Percentiles rank a stretch among this genome's conserved stretches.
These are phyloP conservation scores for Henricia sp. DNA, from an alignment of 53 echinoderm and acorn worm species.

Conservation along the genomic window DNA sequence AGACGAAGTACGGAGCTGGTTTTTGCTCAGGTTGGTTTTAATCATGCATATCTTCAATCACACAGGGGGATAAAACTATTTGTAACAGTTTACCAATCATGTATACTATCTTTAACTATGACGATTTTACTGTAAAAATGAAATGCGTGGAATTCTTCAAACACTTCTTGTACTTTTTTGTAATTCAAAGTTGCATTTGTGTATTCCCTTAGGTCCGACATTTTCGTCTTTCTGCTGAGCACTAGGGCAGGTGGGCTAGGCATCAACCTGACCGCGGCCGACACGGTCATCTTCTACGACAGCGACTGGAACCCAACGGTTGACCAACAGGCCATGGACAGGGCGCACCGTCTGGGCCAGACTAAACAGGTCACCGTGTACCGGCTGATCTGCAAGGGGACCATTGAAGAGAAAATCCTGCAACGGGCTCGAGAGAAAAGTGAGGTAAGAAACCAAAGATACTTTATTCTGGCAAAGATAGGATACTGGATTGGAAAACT, in stretches of 20 bases:
- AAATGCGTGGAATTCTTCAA: no score
- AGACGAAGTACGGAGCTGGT: no score
- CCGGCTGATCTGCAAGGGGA: slow-evolving; percentile 93
- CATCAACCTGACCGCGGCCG: slow-evolving; percentile 96
- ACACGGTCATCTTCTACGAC: slow-evolving; percentile 99
- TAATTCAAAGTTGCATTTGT: background rate
- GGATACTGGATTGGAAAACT: no score
- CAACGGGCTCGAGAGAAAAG: slow-evolving; percentile 96
- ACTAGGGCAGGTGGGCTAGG: slow-evolving; percentile 97
- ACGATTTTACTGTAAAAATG: no score
- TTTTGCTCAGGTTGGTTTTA: no score
- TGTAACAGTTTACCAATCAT: no score
- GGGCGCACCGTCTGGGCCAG: slow-evolving; percentile 97
- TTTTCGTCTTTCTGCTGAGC: slow-evolving; percentile 97
- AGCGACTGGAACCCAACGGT: slow-evolving; percentile 99
- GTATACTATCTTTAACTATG: no score
- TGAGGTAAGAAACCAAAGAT: slow-evolving; percentile 70
- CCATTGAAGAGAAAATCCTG: slow-evolving; percentile 95
- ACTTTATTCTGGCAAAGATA: no score
- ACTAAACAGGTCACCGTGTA: slow-evolving; percentile 99
- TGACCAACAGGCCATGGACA: slow-evolving; percentile 99
- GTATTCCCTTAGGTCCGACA: slow-evolving; percentile 75
- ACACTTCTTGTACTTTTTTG: no score
- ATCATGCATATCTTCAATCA: no score
- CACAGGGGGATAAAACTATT: no score